Percentiles rank a stretch among this genome's conserved stretches.
phyloP scores from a whole-genome alignment of 2,113 vertebrate species.

The Siniperca chuatsi region DNA sequence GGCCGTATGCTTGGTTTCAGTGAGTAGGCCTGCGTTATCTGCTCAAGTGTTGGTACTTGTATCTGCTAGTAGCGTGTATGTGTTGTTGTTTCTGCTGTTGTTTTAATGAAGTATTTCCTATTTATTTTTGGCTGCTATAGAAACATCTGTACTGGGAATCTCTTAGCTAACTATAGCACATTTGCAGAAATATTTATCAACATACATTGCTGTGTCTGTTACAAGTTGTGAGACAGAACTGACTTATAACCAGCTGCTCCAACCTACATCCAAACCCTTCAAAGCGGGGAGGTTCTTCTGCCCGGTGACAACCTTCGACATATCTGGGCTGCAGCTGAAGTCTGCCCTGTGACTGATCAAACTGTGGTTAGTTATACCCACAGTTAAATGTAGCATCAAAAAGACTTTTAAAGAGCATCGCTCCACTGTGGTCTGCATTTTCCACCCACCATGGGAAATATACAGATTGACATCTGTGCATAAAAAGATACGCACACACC shows the following conservation, averaged over 20 bases:
- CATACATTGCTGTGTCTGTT: background rate
- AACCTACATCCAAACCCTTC: background rate
- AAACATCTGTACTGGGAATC: conserved; percentile 18
- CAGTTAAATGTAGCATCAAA: background rate
- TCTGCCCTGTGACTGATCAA: background rate
- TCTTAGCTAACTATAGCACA: background rate
- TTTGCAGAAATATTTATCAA: background rate
- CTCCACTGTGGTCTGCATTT: conserved; percentile 12
- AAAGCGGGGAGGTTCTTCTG: background rate
- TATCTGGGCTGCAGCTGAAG: conserved; percentile 35
- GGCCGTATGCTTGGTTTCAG: background rate
- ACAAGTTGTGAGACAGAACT: background rate
- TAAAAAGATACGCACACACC: conserved; percentile 6
- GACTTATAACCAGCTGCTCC: background rate
- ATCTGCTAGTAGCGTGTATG: background rate
- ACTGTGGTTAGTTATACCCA: conserved; percentile 12
- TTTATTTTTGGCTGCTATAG: conserved; percentile 12
- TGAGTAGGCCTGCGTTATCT: conserved; percentile 26
- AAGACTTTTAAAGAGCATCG: background rate
- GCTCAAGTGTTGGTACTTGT: conserved; percentile 34
- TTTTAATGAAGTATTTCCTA: conserved; percentile 12
- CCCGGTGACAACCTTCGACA: background rate
- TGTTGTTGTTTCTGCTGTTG: conserved; percentile 25
- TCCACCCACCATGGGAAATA: conserved; percentile 6
- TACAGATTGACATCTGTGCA: conserved; percentile 6